Percentiles rank a stretch among this genome's conserved stretches.
Conservation (phyloP, 1,140 invertebrate species). For the Sarcophaga bullata region DNA sequence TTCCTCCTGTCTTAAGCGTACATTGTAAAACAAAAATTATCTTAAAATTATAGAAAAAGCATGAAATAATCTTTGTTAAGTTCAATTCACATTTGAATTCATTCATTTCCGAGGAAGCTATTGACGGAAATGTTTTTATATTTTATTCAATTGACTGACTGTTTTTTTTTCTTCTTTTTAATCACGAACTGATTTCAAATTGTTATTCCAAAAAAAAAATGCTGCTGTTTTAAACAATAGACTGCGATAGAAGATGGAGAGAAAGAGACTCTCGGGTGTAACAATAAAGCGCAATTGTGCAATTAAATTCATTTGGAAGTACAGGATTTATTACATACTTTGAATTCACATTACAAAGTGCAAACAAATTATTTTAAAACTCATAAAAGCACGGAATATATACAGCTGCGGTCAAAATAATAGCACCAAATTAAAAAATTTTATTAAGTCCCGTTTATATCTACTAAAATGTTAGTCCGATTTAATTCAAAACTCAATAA, state of each 20-base stretch:
- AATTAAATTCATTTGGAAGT: conserved; percentile 8
- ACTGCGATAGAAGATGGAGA: background rate
- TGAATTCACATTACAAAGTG: background rate
- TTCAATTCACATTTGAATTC: background rate
- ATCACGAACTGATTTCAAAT: too few species aligned
- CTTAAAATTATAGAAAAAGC: too few species aligned
- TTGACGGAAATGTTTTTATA: background rate
- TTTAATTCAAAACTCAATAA: too few species aligned
- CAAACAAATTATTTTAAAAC: background rate
- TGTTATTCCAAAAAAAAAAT: too few species aligned
- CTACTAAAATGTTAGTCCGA: too few species aligned
- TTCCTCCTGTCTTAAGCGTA: too few species aligned
- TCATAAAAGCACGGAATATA: too few species aligned
- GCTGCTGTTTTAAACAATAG: background rate
- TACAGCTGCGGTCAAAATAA: too few species aligned
- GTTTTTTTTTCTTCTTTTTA: too few species aligned
- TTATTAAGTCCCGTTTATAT: too few species aligned
- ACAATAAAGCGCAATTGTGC: conserved; percentile 2
- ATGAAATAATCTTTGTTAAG: background rate
- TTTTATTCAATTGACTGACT: background rate
- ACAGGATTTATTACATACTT: background rate
- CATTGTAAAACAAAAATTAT: too few species aligned
- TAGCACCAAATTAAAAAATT: too few species aligned
- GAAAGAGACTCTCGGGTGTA: background rate
- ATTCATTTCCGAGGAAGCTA: background rate